These are phyloP conservation scores for Hydrolagus affinis DNA, from an alignment of 2,113 vertebrate species.

Conservation along the genomic window DNA sequence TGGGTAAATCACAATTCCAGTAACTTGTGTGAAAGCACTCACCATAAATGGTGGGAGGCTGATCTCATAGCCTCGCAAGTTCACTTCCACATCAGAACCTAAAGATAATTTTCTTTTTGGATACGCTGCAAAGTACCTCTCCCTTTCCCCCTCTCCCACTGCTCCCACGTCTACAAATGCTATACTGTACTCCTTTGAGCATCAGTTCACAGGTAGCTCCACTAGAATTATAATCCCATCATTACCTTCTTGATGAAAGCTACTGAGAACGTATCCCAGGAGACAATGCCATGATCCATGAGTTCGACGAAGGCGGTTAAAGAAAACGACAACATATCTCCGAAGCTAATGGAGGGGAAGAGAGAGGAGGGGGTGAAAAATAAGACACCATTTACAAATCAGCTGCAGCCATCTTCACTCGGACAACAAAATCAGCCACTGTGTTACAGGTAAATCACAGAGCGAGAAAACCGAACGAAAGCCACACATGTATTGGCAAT, in stretches of 20 bases:
- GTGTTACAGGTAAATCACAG: neutral
- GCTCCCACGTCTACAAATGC: no score
- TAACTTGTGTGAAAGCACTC: no score
- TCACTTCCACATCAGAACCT: no score
- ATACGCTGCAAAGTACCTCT: neutral
- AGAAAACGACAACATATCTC: slow-evolving; percentile 94
- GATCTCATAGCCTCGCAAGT: no score
- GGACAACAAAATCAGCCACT: neutral
- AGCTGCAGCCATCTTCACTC: neutral
- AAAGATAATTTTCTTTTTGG: no score
- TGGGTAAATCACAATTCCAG: no score
- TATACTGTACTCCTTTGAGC: no score
- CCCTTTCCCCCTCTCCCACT: no score
- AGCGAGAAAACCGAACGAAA: neutral
- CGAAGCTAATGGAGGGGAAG: slow-evolving; percentile 64
- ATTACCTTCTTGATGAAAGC: slow-evolving; percentile 98
- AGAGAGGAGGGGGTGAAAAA: slow-evolving; percentile 37
- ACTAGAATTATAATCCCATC: neutral
- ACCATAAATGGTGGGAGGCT: no score
- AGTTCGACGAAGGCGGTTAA: slow-evolving; percentile 96
- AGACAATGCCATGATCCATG: slow-evolving; percentile 97
- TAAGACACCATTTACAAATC: slow-evolving; percentile 41
- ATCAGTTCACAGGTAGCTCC: no score
- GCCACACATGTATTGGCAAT: neutral
- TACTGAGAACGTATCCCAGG: slow-evolving; percentile 97